Base-by-base conservation (phyloP, 2,888 invertebrate species). In the Lissocephala sabroskyi region DNA sequence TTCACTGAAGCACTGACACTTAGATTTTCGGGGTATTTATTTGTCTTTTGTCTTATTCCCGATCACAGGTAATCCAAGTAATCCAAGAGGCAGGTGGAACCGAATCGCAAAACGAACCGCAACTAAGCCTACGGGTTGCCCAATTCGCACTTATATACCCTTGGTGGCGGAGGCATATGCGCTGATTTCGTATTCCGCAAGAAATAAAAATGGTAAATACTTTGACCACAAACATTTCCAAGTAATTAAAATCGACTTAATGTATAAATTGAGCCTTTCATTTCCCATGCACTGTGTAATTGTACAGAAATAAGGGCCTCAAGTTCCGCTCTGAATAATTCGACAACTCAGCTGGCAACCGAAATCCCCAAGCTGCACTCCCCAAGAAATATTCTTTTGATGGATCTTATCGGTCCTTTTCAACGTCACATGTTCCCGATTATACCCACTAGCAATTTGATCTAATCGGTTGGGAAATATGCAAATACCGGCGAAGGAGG, bases 101-200 rank as follows among this genome's bases (percentile, higher is more conserved):
- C 70, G 77, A 81, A 81, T 74, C 82, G 80, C 71, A 57, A 64
- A 64, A 59, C 70, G 63, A 59, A 65, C 49, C 64, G 76, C 82
- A 81, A 83, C 79, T 83, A 73, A 46, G 46, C 58, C 56, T 10
- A 37, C 7, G 48, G 50, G 42, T 53, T 46, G 9, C 10, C 18
- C n/a, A 32, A 17, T 33, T 17, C 19, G 51, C 45, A 48, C 66
- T 58, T 60, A 42, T 58, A 63, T 53, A 51, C 39, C 40, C 19
- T 60, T 65, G 45, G 6, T 9, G 29, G 42, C 28, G 14, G 36
- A 10, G 13, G 41, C 39, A 23, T 7, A 35, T 13, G 37, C 17
- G 14, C 46, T 53, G 46, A 78, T 79, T 79, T 62, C 45, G 61
- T 52, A 78, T 78, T 79, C 80, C 46, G 57, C 43, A 49, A 59